A percentile compares a stretch with the other conserved stretches of the same genome.
These are phyloP conservation scores for Bombus fervidus DNA, from an alignment of 1,140 invertebrate species.

Conservation along the genomic window DNA sequence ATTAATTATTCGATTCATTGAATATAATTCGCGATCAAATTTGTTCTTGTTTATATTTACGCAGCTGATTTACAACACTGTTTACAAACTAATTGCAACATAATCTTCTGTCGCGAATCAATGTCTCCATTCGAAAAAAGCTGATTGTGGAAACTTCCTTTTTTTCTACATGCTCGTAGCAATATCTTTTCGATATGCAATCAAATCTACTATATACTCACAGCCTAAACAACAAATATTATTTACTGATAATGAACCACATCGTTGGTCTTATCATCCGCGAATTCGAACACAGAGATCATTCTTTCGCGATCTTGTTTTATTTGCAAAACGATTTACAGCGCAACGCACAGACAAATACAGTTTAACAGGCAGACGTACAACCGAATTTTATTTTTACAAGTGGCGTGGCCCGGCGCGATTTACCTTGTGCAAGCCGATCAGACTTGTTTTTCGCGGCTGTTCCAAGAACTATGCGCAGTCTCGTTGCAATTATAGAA, in stretches of 20 bases:
- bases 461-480: background rate
- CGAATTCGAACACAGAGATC: background rate
- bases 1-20: too few relatives aligned
- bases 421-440: background rate
- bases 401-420: conserved; percentile 7
- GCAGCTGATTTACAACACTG: too few relatives aligned
- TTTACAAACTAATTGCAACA: too few relatives aligned
- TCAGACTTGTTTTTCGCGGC: background rate
- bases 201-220: too few relatives aligned
- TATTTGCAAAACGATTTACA: background rate
- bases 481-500: background rate
- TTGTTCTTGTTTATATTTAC: too few relatives aligned
- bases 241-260: background rate
- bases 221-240: background rate
- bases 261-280: conserved; percentile 10
- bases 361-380: conserved; percentile 10
- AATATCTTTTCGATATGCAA: too few relatives aligned
- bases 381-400: conserved; percentile 54
- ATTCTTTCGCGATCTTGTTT: background rate
- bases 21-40: too few relatives aligned
- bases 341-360: background rate
- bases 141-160: too few relatives aligned
- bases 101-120: too few relatives aligned
- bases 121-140: too few relatives aligned
- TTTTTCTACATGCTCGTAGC: too few relatives aligned